These are phyloP conservation scores for Delia radicum DNA, from an alignment of 1,140 invertebrate species.

Conservation along the genomic window DNA sequence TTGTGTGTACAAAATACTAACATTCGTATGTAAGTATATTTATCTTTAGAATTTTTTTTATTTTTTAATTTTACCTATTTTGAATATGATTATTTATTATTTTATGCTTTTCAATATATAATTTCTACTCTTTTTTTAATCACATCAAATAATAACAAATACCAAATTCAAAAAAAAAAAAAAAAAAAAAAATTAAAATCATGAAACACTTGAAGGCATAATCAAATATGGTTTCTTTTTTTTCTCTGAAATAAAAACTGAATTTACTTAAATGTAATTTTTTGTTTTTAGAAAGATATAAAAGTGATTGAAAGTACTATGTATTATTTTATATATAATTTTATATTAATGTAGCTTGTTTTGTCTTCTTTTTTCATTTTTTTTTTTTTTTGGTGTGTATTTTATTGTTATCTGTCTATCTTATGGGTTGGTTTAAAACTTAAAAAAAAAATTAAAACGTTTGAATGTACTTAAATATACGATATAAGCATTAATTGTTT, in stretches of 20 bases:
- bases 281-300: not conserved
- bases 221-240: constrained; percentile 1
- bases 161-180: not conserved
- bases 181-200: not conserved
- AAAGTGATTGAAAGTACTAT: constrained; percentile 9
- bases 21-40: too few relatives aligned
- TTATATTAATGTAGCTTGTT: too few relatives aligned
- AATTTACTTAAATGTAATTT: not conserved
- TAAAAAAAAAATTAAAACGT: not conserved
- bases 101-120: too few relatives aligned
- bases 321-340: not conserved
- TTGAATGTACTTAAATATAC: not conserved
- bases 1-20: too few relatives aligned
- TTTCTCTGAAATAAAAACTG: not conserved
- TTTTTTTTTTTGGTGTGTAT: too few relatives aligned
- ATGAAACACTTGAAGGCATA: constrained; percentile 10
- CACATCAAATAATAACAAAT: not conserved
- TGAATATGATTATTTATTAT: too few relatives aligned
- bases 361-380: too few relatives aligned
- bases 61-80: too few relatives aligned
- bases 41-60: too few relatives aligned
- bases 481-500: constrained; percentile 10
- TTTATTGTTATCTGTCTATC: not conserved
- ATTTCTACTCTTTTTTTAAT: not conserved
- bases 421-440: not conserved